Percentiles rank a stretch among this genome's conserved stretches.
Conservation (phyloP, 2,888 invertebrate species). For the Oscheius sp. region DNA sequence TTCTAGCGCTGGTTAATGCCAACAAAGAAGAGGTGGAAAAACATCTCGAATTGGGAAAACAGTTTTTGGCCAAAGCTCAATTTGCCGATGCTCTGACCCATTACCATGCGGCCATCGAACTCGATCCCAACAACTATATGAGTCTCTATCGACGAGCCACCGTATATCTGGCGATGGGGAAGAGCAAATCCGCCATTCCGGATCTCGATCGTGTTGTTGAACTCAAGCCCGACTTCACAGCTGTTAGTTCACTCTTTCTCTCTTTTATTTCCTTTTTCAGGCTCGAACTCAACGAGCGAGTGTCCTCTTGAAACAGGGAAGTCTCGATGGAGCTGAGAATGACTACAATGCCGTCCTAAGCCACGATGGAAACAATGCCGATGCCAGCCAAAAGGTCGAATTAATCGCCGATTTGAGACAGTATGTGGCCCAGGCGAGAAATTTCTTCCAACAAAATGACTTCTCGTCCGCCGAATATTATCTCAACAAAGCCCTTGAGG, state of each 20-base stretch:
- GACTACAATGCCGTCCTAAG: conserved; percentile 65
- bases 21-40: conserved; percentile 80
- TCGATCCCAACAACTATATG: conserved; percentile 92
- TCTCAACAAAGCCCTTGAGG: conserved; percentile 72
- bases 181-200: conserved; percentile 81
- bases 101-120: conserved; percentile 97
- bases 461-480: conserved; percentile 78
- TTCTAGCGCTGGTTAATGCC: conserved; percentile 39
- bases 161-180: conserved; percentile 56
- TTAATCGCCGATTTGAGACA: conserved; percentile 77
- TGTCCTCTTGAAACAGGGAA: conserved; percentile 85
- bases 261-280: conserved; percentile 71
- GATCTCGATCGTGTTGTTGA: conserved; percentile 92
- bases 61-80: conserved; percentile 89
- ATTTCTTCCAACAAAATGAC: conserved; percentile 70
- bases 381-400: conserved; percentile 80
- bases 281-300: conserved; percentile 83
- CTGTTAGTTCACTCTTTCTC: conserved; percentile 77
- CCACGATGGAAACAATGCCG: conserved; percentile 81
- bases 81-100: conserved; percentile 93
- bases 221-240: conserved; percentile 90
- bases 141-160: conserved; percentile 82
- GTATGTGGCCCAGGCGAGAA: conserved; percentile 38
- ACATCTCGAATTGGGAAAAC: conserved; percentile 91
- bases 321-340: conserved; percentile 57